These are phyloP conservation scores for Laothoe populi DNA, from an alignment of 2,888 invertebrate genomes.

Conservation along the genomic window DNA sequence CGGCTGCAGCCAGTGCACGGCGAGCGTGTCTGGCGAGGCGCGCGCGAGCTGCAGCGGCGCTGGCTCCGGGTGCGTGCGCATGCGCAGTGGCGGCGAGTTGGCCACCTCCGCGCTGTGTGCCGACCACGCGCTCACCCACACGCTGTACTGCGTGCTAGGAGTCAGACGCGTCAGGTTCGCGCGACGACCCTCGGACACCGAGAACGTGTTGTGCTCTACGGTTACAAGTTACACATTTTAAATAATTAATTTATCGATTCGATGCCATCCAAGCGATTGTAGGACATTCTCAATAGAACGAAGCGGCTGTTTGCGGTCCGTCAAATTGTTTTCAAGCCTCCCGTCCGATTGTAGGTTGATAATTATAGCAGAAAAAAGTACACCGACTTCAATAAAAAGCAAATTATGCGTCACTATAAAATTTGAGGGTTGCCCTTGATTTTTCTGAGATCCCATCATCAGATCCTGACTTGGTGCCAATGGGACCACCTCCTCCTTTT, in stretches of 20 bases:
- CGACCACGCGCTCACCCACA: conserved; percentile 91
- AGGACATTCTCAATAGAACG: conserved; percentile 7
- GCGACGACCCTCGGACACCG: conserved; percentile 68
- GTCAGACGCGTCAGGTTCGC: conserved; percentile 85
- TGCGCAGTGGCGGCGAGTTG: conserved; percentile 85
- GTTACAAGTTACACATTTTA: not conserved
- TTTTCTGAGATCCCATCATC: too few species aligned
- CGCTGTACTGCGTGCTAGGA: conserved; percentile 88
- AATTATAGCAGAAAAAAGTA: too few species aligned
- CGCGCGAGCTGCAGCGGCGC: conserved; percentile 78
- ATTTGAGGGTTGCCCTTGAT: too few species aligned
- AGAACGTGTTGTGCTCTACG: conserved; percentile 74
- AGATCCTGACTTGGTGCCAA: too few species aligned
- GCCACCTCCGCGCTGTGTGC: conserved; percentile 86
- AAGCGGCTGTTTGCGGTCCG: conserved; percentile 18
- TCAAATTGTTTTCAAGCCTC: not conserved
- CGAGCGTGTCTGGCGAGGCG: conserved; percentile 80
- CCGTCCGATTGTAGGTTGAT: too few species aligned
- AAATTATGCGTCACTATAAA: too few species aligned
- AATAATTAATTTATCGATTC: conserved; percentile 1
- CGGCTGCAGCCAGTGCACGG: conserved; percentile 88
- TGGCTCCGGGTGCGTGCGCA: conserved; percentile 90
- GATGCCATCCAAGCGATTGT: not conserved
- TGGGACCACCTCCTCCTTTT: too few species aligned
- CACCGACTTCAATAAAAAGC: too few species aligned